Evolutionary conservation across 1,140 invertebrate species (phyloP), one percentile per base, ranked within the genome.

Genomic region (Aphelinus atriplicis): DNA sequence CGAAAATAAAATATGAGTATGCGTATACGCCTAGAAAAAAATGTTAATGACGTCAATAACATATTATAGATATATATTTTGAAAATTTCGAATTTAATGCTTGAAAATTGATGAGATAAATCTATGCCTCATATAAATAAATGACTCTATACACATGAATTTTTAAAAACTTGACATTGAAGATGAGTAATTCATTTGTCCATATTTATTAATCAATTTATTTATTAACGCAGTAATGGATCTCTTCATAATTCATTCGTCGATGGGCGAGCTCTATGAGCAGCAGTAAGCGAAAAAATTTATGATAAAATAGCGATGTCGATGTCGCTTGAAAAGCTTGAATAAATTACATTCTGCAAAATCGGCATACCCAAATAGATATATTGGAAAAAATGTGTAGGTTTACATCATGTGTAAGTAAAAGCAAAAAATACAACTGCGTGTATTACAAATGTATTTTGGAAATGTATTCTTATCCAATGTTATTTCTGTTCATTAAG

Each of bases 331-430:
- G 79, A 62, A 56, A 85, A 85, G 82, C 84, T 84, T 75, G 81
- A 80, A 83, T 80, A 82, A 57, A 81, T 84, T 71, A 84, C 84
- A 85, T 86, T 85, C 83, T 85, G 85, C 84, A 84, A 82, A 81
- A 81, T 62, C 79, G 82, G 80, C 78, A 79, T 84, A 79, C 78
- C 74, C 78, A 82, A 81, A 79, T 81, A 78, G 74, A 73, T 48
- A 62, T 70, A 74, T 72, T 73, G 3, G 66, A 73, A 75, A 76
- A 81, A 78, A 79, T 78, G 80, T 75, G 77, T 81, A 75, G 78
- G 76, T 78, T 57, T n/a, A 65, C 48, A 42, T 10, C 57, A n/a
- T 3, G 53, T 67, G 9, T 67, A 56, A 57, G 65, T 46, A 60
- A 50, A 69, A 60, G 46, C 4, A 42, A 58, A 80, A 81, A 82